Evolutionary conservation across 1,140 invertebrate species (phyloP), one percentile per base, ranked within the genome.

Genomic region (Pachypeltis micranthus): DNA sequence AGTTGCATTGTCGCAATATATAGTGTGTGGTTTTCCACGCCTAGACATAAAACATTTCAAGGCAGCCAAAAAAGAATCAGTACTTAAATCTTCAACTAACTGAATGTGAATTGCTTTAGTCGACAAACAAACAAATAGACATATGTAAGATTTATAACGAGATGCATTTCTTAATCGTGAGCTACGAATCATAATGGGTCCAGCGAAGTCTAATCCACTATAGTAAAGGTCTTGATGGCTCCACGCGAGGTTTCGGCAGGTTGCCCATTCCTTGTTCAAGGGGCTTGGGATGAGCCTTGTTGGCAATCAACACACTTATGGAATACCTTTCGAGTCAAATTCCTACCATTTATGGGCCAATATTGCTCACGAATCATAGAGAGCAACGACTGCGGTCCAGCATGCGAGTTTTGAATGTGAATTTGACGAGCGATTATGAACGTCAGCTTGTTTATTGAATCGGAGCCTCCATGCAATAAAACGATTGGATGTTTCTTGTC

Each of bases 401-500:
- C 68, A 66, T 77, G 75, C 2, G 73, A 47, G 10, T 69, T 55
- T 24, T 61, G 59, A 2, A 51, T 0, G 63, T 77, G 75, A 25
- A 51, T 51, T 21, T 70, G 65, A 60, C 73, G 16, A 7, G 60
- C 39, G 10, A 77, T 69, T 2, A 77, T 64, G 34, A 75, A 51
- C 19, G 47, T 51, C 4, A 51, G 31, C 21, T 21, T 51, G 21
- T 51, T 51, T 3, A 67, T 61, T 14, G 72, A 71, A 3, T 77
- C 59, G 25, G 67, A 64, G 67, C 74, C 66, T 23, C 69, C 69
- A 10, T 65, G 29, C 25, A 73, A 71, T 31, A 74, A 57, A 12
- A 78, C 44, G 16, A 76, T 72, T 0, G 75, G 76, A 68, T 77
- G 74, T 64, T 74, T 75, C 24, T 70, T 67, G 26, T 71, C 67